Percentiles rank a stretch among this genome's conserved stretches.
phyloP scores from a whole-genome alignment of 2,797 vertebrate genomes.

The Echeneis naucrates region DNA sequence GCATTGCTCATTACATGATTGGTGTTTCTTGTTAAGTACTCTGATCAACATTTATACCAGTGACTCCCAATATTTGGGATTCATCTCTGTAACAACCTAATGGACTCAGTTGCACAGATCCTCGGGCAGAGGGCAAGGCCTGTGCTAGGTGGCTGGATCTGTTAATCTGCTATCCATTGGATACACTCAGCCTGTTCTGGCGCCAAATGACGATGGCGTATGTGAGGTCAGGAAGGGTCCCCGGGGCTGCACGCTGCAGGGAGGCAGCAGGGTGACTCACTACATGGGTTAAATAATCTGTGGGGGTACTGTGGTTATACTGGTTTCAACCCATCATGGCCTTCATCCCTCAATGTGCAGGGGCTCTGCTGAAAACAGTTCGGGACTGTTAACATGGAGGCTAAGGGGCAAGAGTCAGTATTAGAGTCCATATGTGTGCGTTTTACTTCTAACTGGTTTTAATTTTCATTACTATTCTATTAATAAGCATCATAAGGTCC shows the following conservation, averaged over 20 bases:
- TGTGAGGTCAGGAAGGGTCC: slow-evolving; percentile 31
- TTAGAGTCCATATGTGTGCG: slow-evolving; percentile 10
- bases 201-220: slow-evolving; percentile 46
- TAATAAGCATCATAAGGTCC: slow-evolving; percentile 2
- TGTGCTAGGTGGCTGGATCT: slow-evolving; percentile 32
- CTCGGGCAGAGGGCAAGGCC: slow-evolving; percentile 27
- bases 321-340: slow-evolving; percentile 65
- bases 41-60: neutral
- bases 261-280: slow-evolving; percentile 38
- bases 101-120: slow-evolving; percentile 14
- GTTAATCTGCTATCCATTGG: slow-evolving; percentile 50
- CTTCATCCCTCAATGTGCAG: slow-evolving; percentile 72
- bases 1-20: neutral
- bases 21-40: neutral
- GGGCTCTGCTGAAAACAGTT: slow-evolving; percentile 67
- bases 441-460: slow-evolving; percentile 22
- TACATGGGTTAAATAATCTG: slow-evolving; percentile 24
- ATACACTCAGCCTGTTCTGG: slow-evolving; percentile 46
- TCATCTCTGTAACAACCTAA: slow-evolving; percentile 16
- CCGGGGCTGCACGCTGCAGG: slow-evolving; percentile 7
- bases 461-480: slow-evolving; percentile 13
- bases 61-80: slow-evolving; percentile 17
- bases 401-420: slow-evolving; percentile 65
- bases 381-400: slow-evolving; percentile 68
- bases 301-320: slow-evolving; percentile 26